Evolutionary conservation across 1,140 invertebrate species (phyloP), one percentile per base, ranked within the genome.

Genomic region (Zaprionus ghesquierei): DNA sequence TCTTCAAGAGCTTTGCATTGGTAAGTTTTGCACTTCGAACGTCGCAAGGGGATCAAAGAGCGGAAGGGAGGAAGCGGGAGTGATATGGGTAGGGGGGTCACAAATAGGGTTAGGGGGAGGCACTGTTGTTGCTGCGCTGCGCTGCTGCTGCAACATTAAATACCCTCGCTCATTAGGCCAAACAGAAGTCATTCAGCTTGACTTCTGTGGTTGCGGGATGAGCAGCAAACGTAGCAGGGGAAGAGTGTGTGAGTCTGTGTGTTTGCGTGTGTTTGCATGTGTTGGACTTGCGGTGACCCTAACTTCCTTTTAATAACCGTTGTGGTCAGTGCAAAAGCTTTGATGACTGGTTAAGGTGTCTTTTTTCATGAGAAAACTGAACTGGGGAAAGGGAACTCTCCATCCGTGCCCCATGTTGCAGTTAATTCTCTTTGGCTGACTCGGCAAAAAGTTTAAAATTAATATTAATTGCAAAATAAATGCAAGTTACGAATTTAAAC

Each of bases 1-100:
- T 74, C 72, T 87, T 68, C 71, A 71, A 72, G 20, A 87, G 9
- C 31, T 87, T 18, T 62, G 71, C 49, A 49, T 86, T 33, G 82
- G 82, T 86, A 66, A 86, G 82, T 79, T 61, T 55, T 41, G 58
- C 51, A 59, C 12, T 50, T 12, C 49, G 18, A 23, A 13, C 53
- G 35, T 54, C 10, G 29, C 46, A 41, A 10, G 41, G 18, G 41
- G 9, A 8, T 10, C 35, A 38, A n/a, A 38, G 35, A 38, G 35
- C 13, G 35, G 35, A n/a, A 38, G 35, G 13, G n/a, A n/a, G 5
- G 13, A 2, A n/a, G n/a, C 0, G 5, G 18, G 2, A 20, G 31
- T 6, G 2, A 12, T 33, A 18, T 5, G 15, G 18, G n/a, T 6
- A 12, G 41, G 8, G 5, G 22, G 12, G 27, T 18, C 9, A 6